Base-by-base conservation (phyloP, 2,797 vertebrate genomes). In the Chromobotia macracanthus region DNA sequence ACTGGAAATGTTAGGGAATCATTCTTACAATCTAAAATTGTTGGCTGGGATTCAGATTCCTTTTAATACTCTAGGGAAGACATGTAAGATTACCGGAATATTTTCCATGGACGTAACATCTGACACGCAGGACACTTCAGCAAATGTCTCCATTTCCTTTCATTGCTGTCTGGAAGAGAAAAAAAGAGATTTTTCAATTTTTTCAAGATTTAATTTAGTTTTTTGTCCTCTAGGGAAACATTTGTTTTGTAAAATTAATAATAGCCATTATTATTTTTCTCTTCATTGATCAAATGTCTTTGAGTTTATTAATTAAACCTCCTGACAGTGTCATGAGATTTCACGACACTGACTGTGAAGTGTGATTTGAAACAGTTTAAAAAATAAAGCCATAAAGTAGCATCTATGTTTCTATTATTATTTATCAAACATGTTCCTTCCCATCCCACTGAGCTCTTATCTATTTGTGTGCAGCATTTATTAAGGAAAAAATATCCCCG, bases 401-500 rank as follows among this genome's bases (percentile, higher is more conserved):
- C 53, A n/a, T 51, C 44, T 28, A 46, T 80, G 31, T 72, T 48
- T 44, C 38, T 71, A 28, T 55, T 79, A 13, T 31, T 82, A 55
- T 67, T 61, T 77, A 72, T 80, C 77, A 72, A 80, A 60, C 44
- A 48, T 74, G 48, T 69, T 73, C 56, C 75, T 73, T 64, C 51
- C 46, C 61, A 23, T 72, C 64, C 77, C 70, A 61, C 50, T 28
- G 75, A 78, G 71, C 61, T 70, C 75, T 79, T 81, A 81, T 81
- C 72, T 84, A 72, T 81, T 79, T 75, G 67, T 55, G 68, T 77
- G 81, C 60, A 68, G 73, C 61, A 77, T 84, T 89, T 92, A 90
- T 93, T 91, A 89, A 91, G 84, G 80, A 81, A 86, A 91, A 85
- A 80, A 84, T 66, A 87, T 84, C 85, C 88, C 82, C 73, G 53